These are phyloP conservation scores for Palythoa grandis DNA, from an alignment of 92 coral and sea anemone species.

Conservation along the genomic window DNA sequence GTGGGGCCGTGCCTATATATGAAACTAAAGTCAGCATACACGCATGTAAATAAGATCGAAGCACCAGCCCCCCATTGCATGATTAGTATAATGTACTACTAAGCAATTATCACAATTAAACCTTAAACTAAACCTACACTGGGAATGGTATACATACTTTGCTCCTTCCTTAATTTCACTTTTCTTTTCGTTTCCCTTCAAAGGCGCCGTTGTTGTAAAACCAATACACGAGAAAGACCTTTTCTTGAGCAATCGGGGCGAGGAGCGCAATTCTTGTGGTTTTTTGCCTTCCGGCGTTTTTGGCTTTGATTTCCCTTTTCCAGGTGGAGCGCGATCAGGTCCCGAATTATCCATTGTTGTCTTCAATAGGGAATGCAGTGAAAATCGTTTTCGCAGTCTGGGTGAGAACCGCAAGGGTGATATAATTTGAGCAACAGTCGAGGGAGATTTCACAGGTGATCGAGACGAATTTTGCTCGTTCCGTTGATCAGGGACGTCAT, in stretches of 20 bases:
- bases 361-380: conserved; percentile 70
- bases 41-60: too few relatives aligned
- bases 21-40: too few relatives aligned
- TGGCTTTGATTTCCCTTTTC: conserved; percentile 21
- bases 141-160: background rate
- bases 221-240: conserved; percentile 88
- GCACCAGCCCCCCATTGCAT: too few relatives aligned
- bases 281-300: conserved; percentile 50
- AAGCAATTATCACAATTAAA: too few relatives aligned
- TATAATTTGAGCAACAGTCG: conserved; percentile 9
- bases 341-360: conserved; percentile 42
- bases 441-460: conserved; percentile 8
- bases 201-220: conserved; percentile 58
- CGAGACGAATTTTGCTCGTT: background rate
- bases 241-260: conserved; percentile 76
- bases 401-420: conserved; percentile 84
- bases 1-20: too few relatives aligned
- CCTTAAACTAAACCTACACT: too few relatives aligned
- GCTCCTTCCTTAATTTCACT: background rate
- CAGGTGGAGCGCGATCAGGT: background rate
- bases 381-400: conserved; percentile 64
- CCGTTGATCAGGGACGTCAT: background rate
- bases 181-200: conserved; percentile 9
- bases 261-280: conserved; percentile 55
- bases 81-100: too few relatives aligned